These are phyloP conservation scores for Todiramphus chloris DNA, from an alignment of 2,113 vertebrate species.

Conservation along the genomic window DNA sequence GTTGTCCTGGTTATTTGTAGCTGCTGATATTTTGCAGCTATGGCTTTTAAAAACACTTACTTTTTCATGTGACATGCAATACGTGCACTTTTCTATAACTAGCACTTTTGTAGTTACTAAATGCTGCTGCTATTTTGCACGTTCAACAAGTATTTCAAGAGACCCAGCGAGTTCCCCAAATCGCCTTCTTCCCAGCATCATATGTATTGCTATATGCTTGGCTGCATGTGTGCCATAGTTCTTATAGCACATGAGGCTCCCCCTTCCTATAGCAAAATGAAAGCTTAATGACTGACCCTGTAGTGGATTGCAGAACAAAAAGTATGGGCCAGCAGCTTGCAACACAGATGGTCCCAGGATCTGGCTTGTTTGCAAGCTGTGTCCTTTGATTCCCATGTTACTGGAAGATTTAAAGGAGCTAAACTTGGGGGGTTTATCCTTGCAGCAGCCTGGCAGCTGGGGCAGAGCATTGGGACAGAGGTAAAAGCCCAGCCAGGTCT, in stretches of 20 bases:
- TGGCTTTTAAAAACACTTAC: background rate
- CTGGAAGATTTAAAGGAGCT: background rate
- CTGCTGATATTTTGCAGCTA: background rate
- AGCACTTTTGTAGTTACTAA: background rate
- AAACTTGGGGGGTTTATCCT: background rate
- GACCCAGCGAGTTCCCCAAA: background rate
- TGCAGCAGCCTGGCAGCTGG: background rate
- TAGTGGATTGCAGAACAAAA: background rate
- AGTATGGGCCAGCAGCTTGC: background rate
- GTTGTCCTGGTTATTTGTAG: background rate
- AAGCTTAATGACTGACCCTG: background rate
- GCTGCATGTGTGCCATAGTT: background rate
- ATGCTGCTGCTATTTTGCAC: background rate
- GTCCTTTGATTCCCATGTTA: fast-evolving
- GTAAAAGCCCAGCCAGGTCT: background rate
- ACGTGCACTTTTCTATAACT: background rate
- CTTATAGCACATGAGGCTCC: background rate
- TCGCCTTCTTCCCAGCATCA: background rate
- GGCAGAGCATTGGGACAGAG: background rate
- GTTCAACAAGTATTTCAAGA: background rate
- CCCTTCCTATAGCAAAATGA: background rate
- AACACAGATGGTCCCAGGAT: background rate
- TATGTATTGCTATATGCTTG: background rate
- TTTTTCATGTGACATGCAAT: background rate
- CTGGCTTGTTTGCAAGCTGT: background rate